Percentiles rank a stretch among this genome's conserved stretches.
These are phyloP conservation scores for Ellobium chinense DNA, from an alignment of 2,888 invertebrate species.

Conservation along the genomic window DNA sequence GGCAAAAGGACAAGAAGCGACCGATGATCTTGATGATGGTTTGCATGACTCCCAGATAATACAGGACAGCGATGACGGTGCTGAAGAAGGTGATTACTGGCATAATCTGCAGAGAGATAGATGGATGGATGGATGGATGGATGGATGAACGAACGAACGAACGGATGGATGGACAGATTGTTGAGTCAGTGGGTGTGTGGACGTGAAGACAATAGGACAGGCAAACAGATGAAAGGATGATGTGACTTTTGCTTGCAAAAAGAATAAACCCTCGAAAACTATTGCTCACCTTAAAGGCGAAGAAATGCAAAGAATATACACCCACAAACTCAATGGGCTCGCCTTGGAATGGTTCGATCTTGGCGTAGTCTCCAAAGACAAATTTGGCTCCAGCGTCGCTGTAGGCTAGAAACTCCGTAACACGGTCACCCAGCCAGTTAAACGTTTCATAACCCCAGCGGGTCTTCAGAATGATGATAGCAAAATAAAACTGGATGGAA, in stretches of 20 bases:
- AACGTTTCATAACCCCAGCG: constrained; percentile 83
- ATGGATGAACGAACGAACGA: not conserved
- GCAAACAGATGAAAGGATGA: not conserved
- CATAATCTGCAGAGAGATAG: constrained; percentile 81
- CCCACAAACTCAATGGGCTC: constrained; percentile 90
- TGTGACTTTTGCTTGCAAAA: no score
- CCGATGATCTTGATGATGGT: constrained; percentile 83
- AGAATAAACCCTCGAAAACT: no score
- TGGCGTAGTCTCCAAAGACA: constrained; percentile 85
- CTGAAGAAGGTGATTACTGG: constrained; percentile 96
- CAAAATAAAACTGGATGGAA: constrained; percentile 88
- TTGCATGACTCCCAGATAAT: constrained; percentile 92
- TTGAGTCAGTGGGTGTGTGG: not conserved
- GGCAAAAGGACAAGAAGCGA: constrained; percentile 52
- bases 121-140: not conserved
- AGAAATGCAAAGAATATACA: constrained; percentile 81
- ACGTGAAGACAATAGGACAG: not conserved
- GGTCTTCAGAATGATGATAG: constrained; percentile 74
- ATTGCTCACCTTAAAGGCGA: constrained; percentile 92
- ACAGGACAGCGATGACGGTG: constrained; percentile 91
- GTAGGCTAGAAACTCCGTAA: constrained; percentile 88
- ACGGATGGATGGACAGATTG: not conserved
- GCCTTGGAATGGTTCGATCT: constrained; percentile 84
- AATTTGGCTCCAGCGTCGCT: constrained; percentile 90
- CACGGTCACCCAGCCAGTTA: constrained; percentile 85